Evolutionary conservation across 2,113 vertebrate genomes (phyloP), one percentile per base, ranked within the genome.

Genomic region (Megaleporinus macrocephalus): DNA sequence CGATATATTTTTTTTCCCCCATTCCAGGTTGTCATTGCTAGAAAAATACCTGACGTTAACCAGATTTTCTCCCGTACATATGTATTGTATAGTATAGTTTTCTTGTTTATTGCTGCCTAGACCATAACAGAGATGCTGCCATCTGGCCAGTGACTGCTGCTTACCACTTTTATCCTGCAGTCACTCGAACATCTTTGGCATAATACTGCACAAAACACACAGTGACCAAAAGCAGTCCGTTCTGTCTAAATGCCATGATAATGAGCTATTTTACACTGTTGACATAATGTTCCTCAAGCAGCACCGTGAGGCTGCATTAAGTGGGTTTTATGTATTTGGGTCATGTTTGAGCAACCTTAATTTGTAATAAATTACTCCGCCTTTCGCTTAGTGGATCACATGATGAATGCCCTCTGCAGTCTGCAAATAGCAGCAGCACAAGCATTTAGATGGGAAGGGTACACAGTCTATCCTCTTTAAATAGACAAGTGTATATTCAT

Each of bases 361-460:
- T 83, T 81, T 44, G 53, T 68, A 57, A 76, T 76, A 82, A 83
- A 83, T 80, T 71, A 61, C n/a, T 75, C 70, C 66, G 66, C 71
- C 73, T 73, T 29, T 73, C 26, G 61, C 66, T 90, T 89, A 84
- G 41, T 82, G 95, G 95, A 96, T 92, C 18, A 80, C 66, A 53
- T 81, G 78, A 85, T 85, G 95, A 95, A 84, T 96, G 94, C 59
- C 73, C 91, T 73, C 29, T 16, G 0, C 93, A 94, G 36, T 94
- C 94, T 1, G 89, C 86, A 29, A 95, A 94, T 16, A 95, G 94
- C 86, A 94, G 59, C 30, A 96, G 95, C 80, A 30, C 36, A 73
- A 61, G 73, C n/a, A 71, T 65, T 44, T 73, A 61, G 68, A 61
- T 61, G 16, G 53, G 12, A 49, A 72, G 27, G 36, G 15, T 61